Conservation (phyloP, 2,113 vertebrate species). For the Puffinus mauretanicus region DNA sequence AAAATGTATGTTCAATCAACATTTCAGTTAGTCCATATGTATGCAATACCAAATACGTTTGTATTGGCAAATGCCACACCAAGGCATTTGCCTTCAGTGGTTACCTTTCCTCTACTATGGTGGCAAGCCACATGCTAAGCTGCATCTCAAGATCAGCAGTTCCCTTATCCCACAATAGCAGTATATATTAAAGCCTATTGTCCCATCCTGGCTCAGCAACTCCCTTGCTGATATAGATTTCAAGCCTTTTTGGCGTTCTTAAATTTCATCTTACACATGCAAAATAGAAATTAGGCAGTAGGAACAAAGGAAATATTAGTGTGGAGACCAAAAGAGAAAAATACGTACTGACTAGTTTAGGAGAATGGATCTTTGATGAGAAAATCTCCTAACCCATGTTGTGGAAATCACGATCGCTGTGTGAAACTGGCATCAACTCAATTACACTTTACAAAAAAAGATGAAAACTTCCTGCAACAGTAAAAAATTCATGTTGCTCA, state of each 20-base stretch:
- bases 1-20: not conserved
- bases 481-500: not conserved
- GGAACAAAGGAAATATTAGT: not conserved
- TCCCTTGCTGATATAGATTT: not conserved
- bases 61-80: not conserved
- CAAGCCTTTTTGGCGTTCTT: not conserved
- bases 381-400: not conserved
- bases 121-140: not conserved
- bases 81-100: not conserved
- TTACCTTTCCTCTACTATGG: not conserved
- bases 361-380: not conserved
- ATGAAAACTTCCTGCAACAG: not conserved
- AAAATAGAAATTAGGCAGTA: not conserved
- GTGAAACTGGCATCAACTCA: not conserved
- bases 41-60: not conserved
- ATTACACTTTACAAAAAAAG: not conserved
- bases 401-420: fast-evolving
- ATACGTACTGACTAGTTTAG: not conserved
- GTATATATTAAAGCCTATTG: not conserved
- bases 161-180: not conserved
- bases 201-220: not conserved
- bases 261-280: not conserved
- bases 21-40: not conserved
- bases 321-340: not conserved
- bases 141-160: not conserved